Evolutionary conservation across 2,888 invertebrate species (phyloP), one percentile per base, ranked within the genome.

Genomic region (Drosophila histrio): DNA sequence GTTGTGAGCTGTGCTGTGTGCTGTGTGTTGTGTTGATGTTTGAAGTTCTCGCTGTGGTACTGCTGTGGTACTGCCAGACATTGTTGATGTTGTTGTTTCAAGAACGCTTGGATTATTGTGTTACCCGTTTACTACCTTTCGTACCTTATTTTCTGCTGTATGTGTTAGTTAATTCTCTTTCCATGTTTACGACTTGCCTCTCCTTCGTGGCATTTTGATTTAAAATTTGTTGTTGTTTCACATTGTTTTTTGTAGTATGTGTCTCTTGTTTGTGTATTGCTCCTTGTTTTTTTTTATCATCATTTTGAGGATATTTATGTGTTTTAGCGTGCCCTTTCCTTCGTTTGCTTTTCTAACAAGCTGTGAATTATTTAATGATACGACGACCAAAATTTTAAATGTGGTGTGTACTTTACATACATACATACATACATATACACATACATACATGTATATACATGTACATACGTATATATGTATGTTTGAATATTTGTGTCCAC

Each of bases 361-460:
- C 78, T 70, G 73, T 49, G 32, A 73, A 73, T 64, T 77, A 67
- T 77, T 69, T 77, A 77, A 77, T 77, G 34, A 49, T 24, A 34
- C 11, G 24, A 26, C 15, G 26, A 17, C 4, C 26, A 21, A 19
- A 46, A 28, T 28, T 5, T 46, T 17, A 6, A n/a, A 13, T 21
- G 28, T 28, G 17, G 32, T 13, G 21, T n/a, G 13, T 13, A 21
- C 17, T 34, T 34, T 26, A 17, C 11, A 21, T 38, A 22, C 9
- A 36, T 26, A 26, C 19, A 34, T 34, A 34, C 4, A 15, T 34
- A 15, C 15, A 34, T 38, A 38, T 19, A 15, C 11, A 19, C 8
- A 21, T 21, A 21, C 2, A 38, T 11, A 21, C 8, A 39, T n/a
- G 21, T 3, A 39, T 39, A 39, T 2, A 41, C 30, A 41, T 44